Base-by-base conservation (phyloP, 2,113 vertebrate genomes). In the Cryptomyrus ogoouensis region DNA sequence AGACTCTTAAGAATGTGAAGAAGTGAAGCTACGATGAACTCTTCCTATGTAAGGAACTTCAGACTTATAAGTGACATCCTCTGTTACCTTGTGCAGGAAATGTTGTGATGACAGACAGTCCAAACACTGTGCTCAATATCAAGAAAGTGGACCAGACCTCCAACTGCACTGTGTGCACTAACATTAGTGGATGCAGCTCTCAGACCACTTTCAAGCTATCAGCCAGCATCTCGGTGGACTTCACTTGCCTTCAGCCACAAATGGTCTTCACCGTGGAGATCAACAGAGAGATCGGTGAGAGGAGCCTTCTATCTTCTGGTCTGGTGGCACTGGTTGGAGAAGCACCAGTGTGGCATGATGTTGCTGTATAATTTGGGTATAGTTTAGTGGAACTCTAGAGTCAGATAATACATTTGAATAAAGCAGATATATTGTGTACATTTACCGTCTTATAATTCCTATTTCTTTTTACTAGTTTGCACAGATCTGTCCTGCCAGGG, bases 401-500 rank as follows among this genome's bases (percentile, higher is more conserved):
- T 39, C 4, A 2, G 70, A 77, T 19, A 77, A 80, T 42, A 39
- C 1, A 17, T 80, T 42, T 42, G 15, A 80, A 39, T 80, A 39
- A 4, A 47, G 1, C 83, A 84, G 44, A 44, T 47, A 46, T 83
- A 1, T 83, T 83, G 35, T 83, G 42, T 10, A 47, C 39, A 21
- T 87, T 13, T 39, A 15, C 3, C 3, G 50, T 35, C 31, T 87
- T 62, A 12, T 77, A 35, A 70, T 4, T 66, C 86, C 4, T 66
- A 84, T 13, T 88, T 1, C 62, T 85, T 90, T 9, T 56, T 0
- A 88, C 89, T 93, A 99, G 98, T 97, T 93, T 99, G 98, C 91
- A 92, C 93, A n/a, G 93, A 93, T 7, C 89, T 90, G 44, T 84
- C 35, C 0, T 99, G 97, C 91, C 94, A 94, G 5, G 95, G 94